Evolutionary conservation across 2,797 vertebrate genomes (phyloP).

Genomic region (Peromyscus melanophrys): DNA sequence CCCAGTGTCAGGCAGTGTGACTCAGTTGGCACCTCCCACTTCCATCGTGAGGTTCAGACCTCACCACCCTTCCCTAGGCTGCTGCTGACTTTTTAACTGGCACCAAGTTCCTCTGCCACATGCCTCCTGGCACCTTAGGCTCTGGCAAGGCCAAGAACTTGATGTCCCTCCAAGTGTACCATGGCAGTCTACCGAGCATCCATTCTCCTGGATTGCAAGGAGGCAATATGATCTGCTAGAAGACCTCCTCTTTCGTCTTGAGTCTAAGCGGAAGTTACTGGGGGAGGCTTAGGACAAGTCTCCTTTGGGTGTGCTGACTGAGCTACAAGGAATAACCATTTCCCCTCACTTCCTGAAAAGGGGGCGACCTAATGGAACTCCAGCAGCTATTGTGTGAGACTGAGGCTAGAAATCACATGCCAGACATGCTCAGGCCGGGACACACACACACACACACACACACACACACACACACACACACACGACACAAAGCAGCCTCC

Average conservation of each 20-base stretch:
- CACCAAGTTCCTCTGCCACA: not conserved
- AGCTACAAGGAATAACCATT: not conserved
- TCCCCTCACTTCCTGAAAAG: not conserved
- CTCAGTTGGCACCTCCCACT: not conserved
- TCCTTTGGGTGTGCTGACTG: not conserved
- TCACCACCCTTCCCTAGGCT: not conserved
- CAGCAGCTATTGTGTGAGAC: conserved; percentile 25
- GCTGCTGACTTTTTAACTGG: not conserved
- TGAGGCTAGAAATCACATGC: not conserved
- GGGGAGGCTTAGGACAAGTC: not conserved
- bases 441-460: no score
- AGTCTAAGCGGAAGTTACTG: conserved; percentile 17
- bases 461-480: no score
- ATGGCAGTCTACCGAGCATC: not conserved
- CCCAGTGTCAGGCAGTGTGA: rapidly evolving
- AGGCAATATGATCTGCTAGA: not conserved
- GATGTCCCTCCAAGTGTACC: conserved; percentile 60
- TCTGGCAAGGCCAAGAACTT: conserved; percentile 62
- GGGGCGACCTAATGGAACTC: not conserved
- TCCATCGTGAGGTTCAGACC: rapidly evolving
- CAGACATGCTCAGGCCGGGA: not conserved
- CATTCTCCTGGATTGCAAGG: not conserved
- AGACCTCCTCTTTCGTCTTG: not conserved
- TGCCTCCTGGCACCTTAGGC: conserved; percentile 42
- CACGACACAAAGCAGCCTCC: not conserved